These are phyloP conservation scores for Neodon shergylaensis DNA, from an alignment of 2,113 vertebrate genomes.

Conservation along the genomic window DNA sequence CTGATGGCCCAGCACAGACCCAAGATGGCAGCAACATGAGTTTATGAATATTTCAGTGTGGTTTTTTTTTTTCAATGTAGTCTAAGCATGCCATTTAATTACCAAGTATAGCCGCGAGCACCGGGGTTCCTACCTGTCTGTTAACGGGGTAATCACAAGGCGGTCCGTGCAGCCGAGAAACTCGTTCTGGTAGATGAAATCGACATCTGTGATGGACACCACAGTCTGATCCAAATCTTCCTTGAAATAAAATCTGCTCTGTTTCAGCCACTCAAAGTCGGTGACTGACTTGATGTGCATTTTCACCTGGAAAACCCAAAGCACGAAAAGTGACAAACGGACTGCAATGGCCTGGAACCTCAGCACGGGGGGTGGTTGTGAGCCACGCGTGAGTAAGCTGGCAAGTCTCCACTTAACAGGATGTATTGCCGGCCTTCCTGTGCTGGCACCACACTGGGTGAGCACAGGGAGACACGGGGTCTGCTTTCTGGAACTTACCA, in stretches of 20 bases:
- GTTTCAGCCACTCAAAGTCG: constrained; percentile 96
- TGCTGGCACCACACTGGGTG: neutral
- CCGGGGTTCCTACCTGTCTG: constrained; percentile 88
- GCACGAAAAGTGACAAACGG: constrained; percentile 22
- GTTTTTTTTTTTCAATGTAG: neutral
- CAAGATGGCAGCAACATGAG: neutral
- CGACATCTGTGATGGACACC: constrained; percentile 94
- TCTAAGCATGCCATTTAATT: constrained; percentile 8
- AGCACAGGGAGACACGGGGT: neutral
- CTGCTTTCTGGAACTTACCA: neutral
- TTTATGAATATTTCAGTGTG: constrained; percentile 36
- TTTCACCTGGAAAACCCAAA: constrained; percentile 87
- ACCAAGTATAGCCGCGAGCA: neutral
- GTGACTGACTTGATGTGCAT: constrained; percentile 88
- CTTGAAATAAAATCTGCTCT: constrained; percentile 93
- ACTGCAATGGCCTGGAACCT: neutral
- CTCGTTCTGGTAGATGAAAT: constrained; percentile 95
- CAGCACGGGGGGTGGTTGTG: neutral
- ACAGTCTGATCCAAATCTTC: constrained; percentile 89
- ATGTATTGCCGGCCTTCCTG: neutral
- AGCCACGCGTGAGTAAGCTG: neutral
- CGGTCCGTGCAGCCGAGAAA: constrained; percentile 95
- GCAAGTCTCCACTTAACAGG: neutral
- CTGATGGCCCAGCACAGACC: neutral
- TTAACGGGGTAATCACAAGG: constrained; percentile 95